Base-by-base conservation (phyloP, 2,113 vertebrate genomes). In the Accipiter virgatus region DNA sequence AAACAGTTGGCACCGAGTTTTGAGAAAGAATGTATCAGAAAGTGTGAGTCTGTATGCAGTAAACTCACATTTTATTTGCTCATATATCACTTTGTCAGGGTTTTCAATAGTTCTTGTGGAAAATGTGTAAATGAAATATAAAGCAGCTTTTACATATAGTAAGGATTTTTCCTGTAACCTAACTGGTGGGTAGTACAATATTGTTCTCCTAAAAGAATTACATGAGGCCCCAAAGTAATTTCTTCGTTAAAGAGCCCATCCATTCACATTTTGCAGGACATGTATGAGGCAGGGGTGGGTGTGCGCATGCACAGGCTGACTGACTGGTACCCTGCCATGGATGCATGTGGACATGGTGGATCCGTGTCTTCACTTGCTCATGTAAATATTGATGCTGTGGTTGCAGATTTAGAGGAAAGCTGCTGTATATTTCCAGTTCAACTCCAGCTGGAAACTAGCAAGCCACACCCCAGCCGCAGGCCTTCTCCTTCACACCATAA, bases 31-130 rank as follows among this genome's bases (percentile, higher is more conserved):
- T 8, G 7, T 70, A n/a, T 53, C 87, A 86, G 84, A 88, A 88
- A 96, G 55, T 77, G 36, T 82, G 87, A 92, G 85, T 77, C 93
- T 95, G 50, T 55, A 16, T 75, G 88, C 65, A 8, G 7, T 86
- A 93, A 95, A 95, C 77, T 80, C 74, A 26, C 31, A 27, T 92
- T 95, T 91, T 96, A 95, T 87, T 96, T 97, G 81, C 53, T 91
- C 87, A 52, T 95, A 48, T 82, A 95, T 94, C 94, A 95, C 77
- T 65, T 91, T 87, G 70, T 93, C 90, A 81, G 68, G 29, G 48
- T 91, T 95, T 93, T 96, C 94, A 89, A 48, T 92, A 81, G 47
- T 56, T 95, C 82, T 84, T 84, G 34, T 84, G 94, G 88, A 97
- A 97, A 95, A 90, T 68, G 36, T 78, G 86, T 67, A 73, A 52